Base-by-base conservation (phyloP, 2,888 invertebrate genomes). In the Ernsta delagoae region DNA sequence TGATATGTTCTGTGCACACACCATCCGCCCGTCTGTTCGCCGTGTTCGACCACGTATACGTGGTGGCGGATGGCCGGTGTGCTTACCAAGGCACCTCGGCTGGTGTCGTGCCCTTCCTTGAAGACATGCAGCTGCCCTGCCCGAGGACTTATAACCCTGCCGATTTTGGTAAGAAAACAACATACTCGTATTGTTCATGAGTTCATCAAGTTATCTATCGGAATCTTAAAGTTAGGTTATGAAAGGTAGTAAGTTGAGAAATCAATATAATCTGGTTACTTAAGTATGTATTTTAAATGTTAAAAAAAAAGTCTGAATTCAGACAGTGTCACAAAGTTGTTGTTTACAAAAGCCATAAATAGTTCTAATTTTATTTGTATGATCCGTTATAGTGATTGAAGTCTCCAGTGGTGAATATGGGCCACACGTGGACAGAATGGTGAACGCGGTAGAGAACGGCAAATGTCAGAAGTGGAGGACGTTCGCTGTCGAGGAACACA, bases 1-100 rank as follows among this genome's bases (percentile, higher is more conserved):
- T 99, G 5, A 95, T 99, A 69, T 99, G 98, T 82, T 98, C 98
- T 0, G 96, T 99, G 63, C 99, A 99, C 88, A 98, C 99, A n/a
- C 99, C 99, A 0, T 98, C 98, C 72, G 98, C 99, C 0, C 96
- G 96, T 75, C 94, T 98, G 62, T 99, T 99, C 86, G 95, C 97
- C 11, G 96, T 97, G 93, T 98, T 99, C 84, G 98, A 97, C 88
- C 96, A 98, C 82, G 96, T 98, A 2, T 99, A 98, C 82, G 95
- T 99, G 68, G 95, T 99, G 59, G 96, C 98, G 0, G 96, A 95
- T 60, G 99, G 99, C 0, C 96, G 97, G 77, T 99, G 98, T 83
- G 96, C 97, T 5, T 99, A 98, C 86, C 96, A 98, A 78, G 99
- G 99, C 1, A 94, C 96, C 0, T 95, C 97, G 0, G 88, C 93